Conservation (phyloP, 2,113 vertebrate genomes). For the Seriola rivoliana region DNA sequence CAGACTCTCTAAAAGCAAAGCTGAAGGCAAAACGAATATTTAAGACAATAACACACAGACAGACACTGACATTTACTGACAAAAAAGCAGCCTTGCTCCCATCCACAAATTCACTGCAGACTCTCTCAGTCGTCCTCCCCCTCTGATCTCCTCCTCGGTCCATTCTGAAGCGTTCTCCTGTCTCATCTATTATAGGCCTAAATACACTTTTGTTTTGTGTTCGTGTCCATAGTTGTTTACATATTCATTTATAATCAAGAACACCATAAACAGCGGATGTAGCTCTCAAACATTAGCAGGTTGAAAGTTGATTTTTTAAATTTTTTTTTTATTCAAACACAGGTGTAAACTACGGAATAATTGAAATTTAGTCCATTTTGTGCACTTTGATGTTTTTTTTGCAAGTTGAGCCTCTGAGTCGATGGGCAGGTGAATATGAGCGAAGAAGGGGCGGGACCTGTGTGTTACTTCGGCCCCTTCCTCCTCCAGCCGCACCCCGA, state of each 20-base stretch:
- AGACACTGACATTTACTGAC: conserved; percentile 52
- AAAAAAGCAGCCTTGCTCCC: conserved; percentile 56
- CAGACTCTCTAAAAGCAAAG: conserved; percentile 54
- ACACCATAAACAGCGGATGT: conserved; percentile 67
- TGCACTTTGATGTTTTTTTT: conserved; percentile 62
- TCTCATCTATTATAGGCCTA: conserved; percentile 30
- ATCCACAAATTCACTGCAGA: conserved; percentile 2
- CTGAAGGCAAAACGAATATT: conserved; percentile 60
- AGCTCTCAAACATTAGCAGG: conserved; percentile 57
- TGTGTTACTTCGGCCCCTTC: conserved; percentile 4
- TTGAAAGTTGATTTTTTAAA: conserved; percentile 23
- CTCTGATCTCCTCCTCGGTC: conserved; percentile 14
- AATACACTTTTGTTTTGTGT: conserved; percentile 20
- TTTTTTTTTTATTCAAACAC: conserved; percentile 16
- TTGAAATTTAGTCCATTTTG: conserved; percentile 63
- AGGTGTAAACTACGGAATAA: conserved; percentile 67
- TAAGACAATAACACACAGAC: conserved; percentile 66
- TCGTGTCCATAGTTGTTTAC: conserved; percentile 41
- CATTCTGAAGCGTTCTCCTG: conserved; percentile 20
- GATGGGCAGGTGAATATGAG: conserved; percentile 52
- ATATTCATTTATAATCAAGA: conserved; percentile 48
- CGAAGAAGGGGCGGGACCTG: conserved; percentile 35
- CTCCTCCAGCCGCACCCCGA: neutral
- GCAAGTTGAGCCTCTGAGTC: conserved; percentile 64
- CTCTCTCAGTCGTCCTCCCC: conserved; percentile 32